Evolutionary conservation across 1,140 invertebrate genomes (phyloP).

Genomic region (Macrobrachium rosenbergii): DNA sequence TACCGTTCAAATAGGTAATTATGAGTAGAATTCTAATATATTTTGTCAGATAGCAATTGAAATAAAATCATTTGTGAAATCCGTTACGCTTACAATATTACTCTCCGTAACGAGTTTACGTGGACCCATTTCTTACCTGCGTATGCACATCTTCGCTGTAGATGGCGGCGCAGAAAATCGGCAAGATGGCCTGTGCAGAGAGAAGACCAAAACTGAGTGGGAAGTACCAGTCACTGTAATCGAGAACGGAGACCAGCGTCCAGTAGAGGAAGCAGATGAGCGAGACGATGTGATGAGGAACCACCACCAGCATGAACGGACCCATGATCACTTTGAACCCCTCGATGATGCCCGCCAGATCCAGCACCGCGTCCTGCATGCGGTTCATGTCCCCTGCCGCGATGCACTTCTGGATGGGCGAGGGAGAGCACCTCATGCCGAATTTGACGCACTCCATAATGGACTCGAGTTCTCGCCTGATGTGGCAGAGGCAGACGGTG

Average conservation of each 20-base stretch:
- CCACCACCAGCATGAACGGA: constrained; percentile 64
- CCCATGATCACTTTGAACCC: constrained; percentile 64
- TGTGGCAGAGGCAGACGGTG: constrained; percentile 57
- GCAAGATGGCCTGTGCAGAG: constrained; percentile 64
- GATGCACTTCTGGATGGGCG: constrained; percentile 64
- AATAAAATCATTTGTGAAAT: too few species aligned
- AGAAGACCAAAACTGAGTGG: constrained; percentile 65
- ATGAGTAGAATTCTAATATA: too few species aligned
- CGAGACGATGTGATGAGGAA: constrained; percentile 66
- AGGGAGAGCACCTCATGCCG: constrained; percentile 53
- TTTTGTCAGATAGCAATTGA: too few species aligned
- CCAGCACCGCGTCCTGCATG: constrained; percentile 65
- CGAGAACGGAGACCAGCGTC: constrained; percentile 65
- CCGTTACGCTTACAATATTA: too few species aligned
- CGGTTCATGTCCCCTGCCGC: constrained; percentile 63
- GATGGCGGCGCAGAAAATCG: constrained; percentile 65
- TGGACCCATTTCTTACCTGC: constrained; percentile 30
- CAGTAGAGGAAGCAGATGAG: constrained; percentile 67
- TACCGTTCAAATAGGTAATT: too few species aligned
- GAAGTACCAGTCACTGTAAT: constrained; percentile 65
- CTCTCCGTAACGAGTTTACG: too few species aligned
- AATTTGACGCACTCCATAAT: constrained; percentile 64
- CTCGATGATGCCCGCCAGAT: constrained; percentile 61
- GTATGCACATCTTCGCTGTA: constrained; percentile 65
- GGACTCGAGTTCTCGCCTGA: constrained; percentile 59